phyloP scores from a whole-genome alignment of 1,140 invertebrate genomes.

The Trichogramma pretiosum region DNA sequence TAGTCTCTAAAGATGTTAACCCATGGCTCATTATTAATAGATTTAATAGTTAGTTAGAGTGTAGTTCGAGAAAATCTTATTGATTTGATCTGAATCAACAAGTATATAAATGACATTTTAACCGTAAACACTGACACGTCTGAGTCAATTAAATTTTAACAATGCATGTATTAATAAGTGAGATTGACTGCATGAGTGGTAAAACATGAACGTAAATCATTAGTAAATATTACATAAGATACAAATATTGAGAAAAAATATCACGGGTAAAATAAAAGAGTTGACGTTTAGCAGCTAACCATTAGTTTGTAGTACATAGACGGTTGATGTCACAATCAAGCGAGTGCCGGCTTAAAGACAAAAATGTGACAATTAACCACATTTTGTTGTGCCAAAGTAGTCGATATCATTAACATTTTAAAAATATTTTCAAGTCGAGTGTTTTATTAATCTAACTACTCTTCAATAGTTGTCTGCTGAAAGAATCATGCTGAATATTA shows the following conservation, averaged over 20 bases:
- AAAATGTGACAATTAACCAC: slow-evolving; percentile 5
- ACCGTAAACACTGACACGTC: slow-evolving; percentile 21
- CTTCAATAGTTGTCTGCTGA: no score
- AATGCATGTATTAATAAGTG: slow-evolving; percentile 30
- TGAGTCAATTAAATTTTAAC: slow-evolving; percentile 46
- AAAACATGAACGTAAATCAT: slow-evolving; percentile 11
- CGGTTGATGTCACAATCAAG: slow-evolving; percentile 25
- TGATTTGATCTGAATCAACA: slow-evolving; percentile 29
- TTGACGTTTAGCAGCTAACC: slow-evolving; percentile 15
- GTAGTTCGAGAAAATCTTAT: slow-evolving; percentile 15
- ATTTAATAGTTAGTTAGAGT: slow-evolving; percentile 7
- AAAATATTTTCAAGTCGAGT: no score
- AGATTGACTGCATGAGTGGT: slow-evolving; percentile 20
- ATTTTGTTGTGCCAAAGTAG: slow-evolving; percentile 42
- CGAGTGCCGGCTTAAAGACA: slow-evolving; percentile 39
- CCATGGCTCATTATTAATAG: slow-evolving; percentile 10
- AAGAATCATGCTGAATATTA: no score
- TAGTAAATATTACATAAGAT: no score
- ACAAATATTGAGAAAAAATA: slow-evolving; percentile 12
- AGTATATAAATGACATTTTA: background rate
- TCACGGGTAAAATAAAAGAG: slow-evolving; percentile 10
- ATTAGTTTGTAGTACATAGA: no score
- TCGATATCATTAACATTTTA: no score
- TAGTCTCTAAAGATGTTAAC: slow-evolving; percentile 13
- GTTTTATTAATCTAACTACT: no score